phyloP scores from a whole-genome alignment of 2,888 invertebrate species.

The Ametastegia equiseti region DNA sequence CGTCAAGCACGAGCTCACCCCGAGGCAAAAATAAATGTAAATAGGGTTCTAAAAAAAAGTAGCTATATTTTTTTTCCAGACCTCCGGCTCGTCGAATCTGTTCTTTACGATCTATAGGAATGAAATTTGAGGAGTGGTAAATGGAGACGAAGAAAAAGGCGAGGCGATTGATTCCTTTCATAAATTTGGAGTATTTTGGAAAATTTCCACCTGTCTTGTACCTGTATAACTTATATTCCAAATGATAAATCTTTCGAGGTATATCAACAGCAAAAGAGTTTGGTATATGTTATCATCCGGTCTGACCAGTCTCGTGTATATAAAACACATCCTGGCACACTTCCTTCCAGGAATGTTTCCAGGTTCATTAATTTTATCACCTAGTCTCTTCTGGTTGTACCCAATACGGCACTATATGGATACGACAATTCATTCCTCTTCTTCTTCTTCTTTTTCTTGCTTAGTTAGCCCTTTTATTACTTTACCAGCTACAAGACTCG shows the following conservation, averaged over 20 bases:
- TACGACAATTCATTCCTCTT: not conserved
- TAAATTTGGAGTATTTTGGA: no score
- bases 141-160: not conserved
- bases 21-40: not conserved
- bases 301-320: not conserved
- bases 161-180: no score
- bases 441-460: not conserved
- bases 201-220: no score
- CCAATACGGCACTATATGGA: not conserved
- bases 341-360: not conserved
- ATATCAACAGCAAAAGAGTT: no score
- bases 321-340: not conserved
- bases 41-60: not conserved
- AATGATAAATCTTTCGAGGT: no score
- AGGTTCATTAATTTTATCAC: conserved; percentile 28
- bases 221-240: no score
- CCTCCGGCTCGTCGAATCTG: no score
- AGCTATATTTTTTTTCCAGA: not conserved
- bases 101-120: not conserved
- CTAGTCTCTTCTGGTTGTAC: not conserved
- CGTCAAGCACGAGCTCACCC: conserved; percentile 17
- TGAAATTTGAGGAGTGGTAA: not conserved
- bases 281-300: not conserved
- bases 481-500: not conserved
- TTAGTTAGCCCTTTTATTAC: not conserved